A percentile compares a stretch with the other conserved stretches of the same genome.
phyloP scores from a whole-genome alignment of 2,113 vertebrate genomes.

The Dicerorhinus sumatrensis region DNA sequence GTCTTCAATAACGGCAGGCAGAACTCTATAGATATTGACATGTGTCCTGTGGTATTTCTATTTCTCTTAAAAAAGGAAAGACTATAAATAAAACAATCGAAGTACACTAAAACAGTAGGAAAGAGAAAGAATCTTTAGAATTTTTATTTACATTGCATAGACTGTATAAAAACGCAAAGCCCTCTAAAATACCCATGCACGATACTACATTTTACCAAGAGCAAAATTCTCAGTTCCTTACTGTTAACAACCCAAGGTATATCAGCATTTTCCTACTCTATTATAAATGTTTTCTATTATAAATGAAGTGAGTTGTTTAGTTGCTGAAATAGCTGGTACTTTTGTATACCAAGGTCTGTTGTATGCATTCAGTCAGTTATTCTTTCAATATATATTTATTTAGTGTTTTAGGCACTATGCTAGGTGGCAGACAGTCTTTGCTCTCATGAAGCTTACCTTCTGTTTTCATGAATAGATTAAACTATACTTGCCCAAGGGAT shows the following conservation, averaged over 20 bases:
- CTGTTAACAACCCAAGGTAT: neutral
- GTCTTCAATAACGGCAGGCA: constrained; percentile 38
- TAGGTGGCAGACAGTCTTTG: neutral
- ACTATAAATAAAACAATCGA: constrained; percentile 27
- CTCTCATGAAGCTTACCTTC: neutral
- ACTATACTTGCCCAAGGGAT: neutral
- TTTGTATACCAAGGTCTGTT: neutral
- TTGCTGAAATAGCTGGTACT: neutral
- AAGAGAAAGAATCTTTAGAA: neutral
- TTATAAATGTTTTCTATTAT: neutral
- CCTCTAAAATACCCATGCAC: neutral
- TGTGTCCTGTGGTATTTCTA: neutral
- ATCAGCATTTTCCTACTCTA: neutral
- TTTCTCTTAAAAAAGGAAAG: constrained; percentile 34
- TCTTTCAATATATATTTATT: neutral
- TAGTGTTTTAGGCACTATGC: neutral
- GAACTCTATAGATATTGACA: constrained; percentile 35
- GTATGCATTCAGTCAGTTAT: neutral
- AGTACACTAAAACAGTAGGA: neutral
- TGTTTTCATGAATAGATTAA: neutral
- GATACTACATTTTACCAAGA: neutral
- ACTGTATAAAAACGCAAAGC: neutral
- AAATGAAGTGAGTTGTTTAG: neutral
- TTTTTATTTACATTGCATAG: constrained; percentile 22
- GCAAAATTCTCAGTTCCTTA: neutral